Evolutionary conservation across 2,113 vertebrate species (phyloP), one percentile per base, ranked within the genome.

Genomic region (Chaetops frenatus): DNA sequence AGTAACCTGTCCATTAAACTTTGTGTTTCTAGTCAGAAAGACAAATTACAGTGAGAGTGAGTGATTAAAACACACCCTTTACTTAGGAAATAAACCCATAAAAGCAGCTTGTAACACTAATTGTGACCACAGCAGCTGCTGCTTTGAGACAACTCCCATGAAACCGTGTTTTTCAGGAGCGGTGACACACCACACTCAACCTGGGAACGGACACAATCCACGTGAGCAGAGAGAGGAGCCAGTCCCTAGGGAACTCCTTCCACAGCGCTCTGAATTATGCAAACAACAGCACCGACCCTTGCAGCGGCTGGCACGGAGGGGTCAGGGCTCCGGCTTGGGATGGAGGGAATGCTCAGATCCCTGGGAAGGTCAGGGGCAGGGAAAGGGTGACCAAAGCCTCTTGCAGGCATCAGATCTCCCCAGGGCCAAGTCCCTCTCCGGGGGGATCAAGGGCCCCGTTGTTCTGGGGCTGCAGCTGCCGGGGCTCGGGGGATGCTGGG

Each of bases 221-320:
- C 7, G 71, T 0, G 29, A 66, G 44, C 48, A 71, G 25, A 10
- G 19, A 40, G 36, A 38, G 27, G 36, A 11, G 29, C 2, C 36
- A 2, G 5, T n/a, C 45, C 70, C 65, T 1, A 8, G 51, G 40
- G 7, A 7, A 15, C 0, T 7, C n/a, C 38, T 33, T n/a, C 78
- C 90, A 12, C 0, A 27, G 47, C 2, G 53, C 47, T 45, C 9
- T 6, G 27, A 27, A 18, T 53, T 2, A 62, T 0, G 29, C 42
- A n/a, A 38, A 11, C 6, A 7, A 25, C 0, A 3, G 35, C 74
- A 31, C 14, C 66, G 53, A 65, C 74, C 31, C 36, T 11, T 11
- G 2, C 2, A 2, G 60, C 6, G n/a, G 38, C 10, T 17, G 36
- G 21, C 17, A 3, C 0, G 0, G 11, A 10, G 24, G 47, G 74